A percentile compares a stretch with the other conserved stretches of the same genome.
phyloP scores from a whole-genome alignment of 2,888 invertebrate species.

The Orchesellides sinensis region DNA sequence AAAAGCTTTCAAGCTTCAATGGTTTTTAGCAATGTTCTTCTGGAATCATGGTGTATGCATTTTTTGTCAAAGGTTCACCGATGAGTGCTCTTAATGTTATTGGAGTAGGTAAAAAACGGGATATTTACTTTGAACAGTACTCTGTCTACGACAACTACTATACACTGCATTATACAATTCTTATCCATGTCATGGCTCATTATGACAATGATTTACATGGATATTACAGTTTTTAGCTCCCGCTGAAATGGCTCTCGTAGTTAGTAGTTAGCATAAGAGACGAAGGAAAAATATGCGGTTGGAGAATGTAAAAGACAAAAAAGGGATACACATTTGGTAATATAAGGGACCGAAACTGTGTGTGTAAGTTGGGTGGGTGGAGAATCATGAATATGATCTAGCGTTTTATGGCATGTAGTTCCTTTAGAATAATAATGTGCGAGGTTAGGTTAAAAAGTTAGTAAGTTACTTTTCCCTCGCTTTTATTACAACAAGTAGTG shows the following conservation, averaged over 20 bases:
- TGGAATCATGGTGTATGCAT: no score
- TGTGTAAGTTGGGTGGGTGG: conserved; percentile 11
- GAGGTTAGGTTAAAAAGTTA: conserved; percentile 25
- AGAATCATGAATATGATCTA: conserved; percentile 39
- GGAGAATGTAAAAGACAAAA: not conserved
- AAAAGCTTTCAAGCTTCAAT: no score
- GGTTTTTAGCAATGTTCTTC: no score
- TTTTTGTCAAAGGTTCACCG: no score
- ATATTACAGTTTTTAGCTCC: conserved; percentile 50
- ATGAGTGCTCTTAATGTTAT: no score
- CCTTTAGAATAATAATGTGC: conserved; percentile 46
- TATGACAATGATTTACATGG: conserved; percentile 60
- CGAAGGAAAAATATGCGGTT: not conserved
- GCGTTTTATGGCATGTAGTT: conserved; percentile 41
- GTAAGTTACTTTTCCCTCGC: conserved; percentile 1
- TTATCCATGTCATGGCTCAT: conserved; percentile 53
- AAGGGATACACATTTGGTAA: conserved; percentile 10
- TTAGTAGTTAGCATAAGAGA: conserved; percentile 8
- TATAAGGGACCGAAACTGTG: conserved; percentile 23
- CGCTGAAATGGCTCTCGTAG: conserved; percentile 27
- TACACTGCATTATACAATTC: conserved; percentile 37
- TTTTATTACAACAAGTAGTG: no score
- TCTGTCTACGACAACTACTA: not conserved
- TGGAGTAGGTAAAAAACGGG: not conserved
- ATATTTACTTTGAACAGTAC: not conserved